Conservation (phyloP, 2,797 vertebrate species). For the Lagocephalus sceleratus region DNA sequence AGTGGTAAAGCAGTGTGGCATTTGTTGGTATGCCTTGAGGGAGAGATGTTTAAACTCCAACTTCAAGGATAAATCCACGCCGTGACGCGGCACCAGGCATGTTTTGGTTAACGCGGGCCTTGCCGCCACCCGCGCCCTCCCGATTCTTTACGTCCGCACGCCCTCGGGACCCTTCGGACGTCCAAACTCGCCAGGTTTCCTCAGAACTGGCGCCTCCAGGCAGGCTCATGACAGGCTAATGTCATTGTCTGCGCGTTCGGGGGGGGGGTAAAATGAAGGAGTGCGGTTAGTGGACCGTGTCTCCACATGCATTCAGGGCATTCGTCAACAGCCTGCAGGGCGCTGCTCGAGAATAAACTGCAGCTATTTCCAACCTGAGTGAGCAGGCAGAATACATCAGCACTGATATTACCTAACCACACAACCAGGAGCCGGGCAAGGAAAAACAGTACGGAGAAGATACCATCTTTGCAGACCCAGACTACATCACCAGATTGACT, state of each 20-base stretch:
- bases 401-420: slow-evolving; percentile 47
- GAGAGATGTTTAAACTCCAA: neutral
- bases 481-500: too few species aligned
- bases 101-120: slow-evolving; percentile 29
- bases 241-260: slow-evolving; percentile 15
- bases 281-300: slow-evolving; percentile 5
- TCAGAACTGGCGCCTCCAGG: slow-evolving; percentile 2
- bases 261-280: slow-evolving; percentile 4
- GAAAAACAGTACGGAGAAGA: neutral
- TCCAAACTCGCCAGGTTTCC: slow-evolving; percentile 4
- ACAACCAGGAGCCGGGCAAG: slow-evolving; percentile 5
- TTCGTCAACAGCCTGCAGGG: slow-evolving; percentile 25
- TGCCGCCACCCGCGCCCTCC: neutral
- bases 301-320: slow-evolving; percentile 16
- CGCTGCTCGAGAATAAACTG: slow-evolving; percentile 59
- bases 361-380: slow-evolving; percentile 60
- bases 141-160: neutral
- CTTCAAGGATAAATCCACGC: slow-evolving; percentile 6
- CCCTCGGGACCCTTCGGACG: neutral
- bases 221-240: neutral
- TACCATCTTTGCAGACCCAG: too few species aligned
- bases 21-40: slow-evolving; percentile 9
- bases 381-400: slow-evolving; percentile 43
- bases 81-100: slow-evolving; percentile 37
- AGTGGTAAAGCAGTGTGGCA: slow-evolving; percentile 17